Conservation (phyloP, 2,113 vertebrate genomes). For the Cynopterus brachyotis region DNA sequence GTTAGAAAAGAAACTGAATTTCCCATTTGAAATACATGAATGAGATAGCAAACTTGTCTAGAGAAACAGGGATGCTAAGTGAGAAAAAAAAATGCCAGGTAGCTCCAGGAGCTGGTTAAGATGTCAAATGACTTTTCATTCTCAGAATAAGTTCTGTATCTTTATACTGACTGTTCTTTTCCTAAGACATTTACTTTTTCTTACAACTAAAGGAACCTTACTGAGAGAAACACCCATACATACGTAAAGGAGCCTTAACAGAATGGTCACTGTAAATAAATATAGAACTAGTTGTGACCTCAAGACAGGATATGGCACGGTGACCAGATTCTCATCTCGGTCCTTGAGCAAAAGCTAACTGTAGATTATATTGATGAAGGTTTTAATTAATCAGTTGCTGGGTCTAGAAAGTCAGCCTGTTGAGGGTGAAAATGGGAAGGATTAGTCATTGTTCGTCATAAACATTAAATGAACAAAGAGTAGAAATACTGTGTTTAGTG, state of each 20-base stretch:
- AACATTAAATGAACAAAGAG: not conserved
- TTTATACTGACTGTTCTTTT: not conserved
- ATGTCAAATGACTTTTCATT: not conserved
- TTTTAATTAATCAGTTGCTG: not conserved
- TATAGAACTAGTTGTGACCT: not conserved
- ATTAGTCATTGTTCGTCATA: not conserved
- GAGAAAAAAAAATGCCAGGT: not conserved
- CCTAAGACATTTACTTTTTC: not conserved
- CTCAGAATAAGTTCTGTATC: not conserved
- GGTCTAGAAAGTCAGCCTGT: not conserved
- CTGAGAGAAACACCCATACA: not conserved
- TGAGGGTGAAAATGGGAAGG: not conserved
- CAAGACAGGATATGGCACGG: not conserved
- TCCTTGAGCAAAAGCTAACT: not conserved
- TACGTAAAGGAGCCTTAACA: not conserved
- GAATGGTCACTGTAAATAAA: not conserved
- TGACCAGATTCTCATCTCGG: not conserved
- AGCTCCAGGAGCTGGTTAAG: not conserved
- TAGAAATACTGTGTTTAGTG: not conserved
- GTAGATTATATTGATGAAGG: not conserved
- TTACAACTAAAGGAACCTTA: not conserved
- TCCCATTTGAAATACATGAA: not conserved
- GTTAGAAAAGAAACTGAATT: not conserved
- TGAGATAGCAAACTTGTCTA: not conserved
- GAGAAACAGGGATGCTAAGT: not conserved